Base-by-base conservation (phyloP, 2,797 vertebrate species). In the Phyllotis vaccarum region DNA sequence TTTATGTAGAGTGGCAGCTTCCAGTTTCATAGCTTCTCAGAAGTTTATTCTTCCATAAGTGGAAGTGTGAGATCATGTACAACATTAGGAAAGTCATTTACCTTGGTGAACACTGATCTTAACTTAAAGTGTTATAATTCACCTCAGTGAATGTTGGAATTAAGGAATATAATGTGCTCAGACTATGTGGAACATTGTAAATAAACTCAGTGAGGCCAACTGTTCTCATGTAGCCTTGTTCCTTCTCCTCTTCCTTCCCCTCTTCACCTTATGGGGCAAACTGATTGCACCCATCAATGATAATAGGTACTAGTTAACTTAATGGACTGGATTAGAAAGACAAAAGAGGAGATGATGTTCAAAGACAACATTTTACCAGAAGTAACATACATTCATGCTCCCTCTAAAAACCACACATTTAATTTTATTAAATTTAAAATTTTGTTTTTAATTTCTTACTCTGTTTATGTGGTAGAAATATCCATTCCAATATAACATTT, bases 311-410 rank as follows among this genome's bases (percentile, higher is more conserved):
- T 49, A 9, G 46, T 49, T 49, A 49, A 49, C n/a, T 22, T 22
- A 52, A 34, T 49, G 27, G 40, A 34, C n/a, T 64, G 70, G 78
- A 54, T 64, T 34, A 74, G 86, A 87, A 79, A 89, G 76, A 54
- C 46, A 78, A n/a, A 56, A 60, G 88, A 31, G 17, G 52, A 58
- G 37, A 24, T 43, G 64, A 58, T 66, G 72, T 89, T 96, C 78
- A 89, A 60, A 89, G 75, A 58, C 0, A 54, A 24, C 43, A 37
- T 27, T 95, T 94, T 76, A 37, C 22, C 34, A 66, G 56, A 95
- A 82, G 79, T 95, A 87, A 82, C 66, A n/a, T 64, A 3, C 58
- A 79, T 72, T 49, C 40, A 89, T 90, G 49, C 80, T 96, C 75
- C n/a, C 56, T 49, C 31, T 68, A 46, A 90, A 90, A 89, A 24